A percentile compares a stretch with the other conserved stretches of the same genome.
Evolutionary conservation across 2,113 vertebrate genomes (phyloP).

Genomic region (Podocnemis expansa): DNA sequence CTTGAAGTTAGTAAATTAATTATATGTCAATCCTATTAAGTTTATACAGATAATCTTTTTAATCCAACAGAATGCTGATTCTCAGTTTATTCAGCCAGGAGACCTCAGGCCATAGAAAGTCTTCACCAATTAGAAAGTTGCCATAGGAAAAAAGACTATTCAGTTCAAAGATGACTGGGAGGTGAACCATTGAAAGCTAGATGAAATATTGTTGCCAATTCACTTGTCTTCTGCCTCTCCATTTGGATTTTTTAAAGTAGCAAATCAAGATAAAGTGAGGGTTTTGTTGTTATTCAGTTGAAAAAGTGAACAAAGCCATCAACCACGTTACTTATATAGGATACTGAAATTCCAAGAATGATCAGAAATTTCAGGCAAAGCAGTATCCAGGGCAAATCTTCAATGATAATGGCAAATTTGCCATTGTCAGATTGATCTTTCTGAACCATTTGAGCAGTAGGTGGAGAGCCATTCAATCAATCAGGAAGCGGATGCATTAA

Average conservation of each 20-base stretch:
- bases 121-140: constrained; percentile 1
- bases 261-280: neutral
- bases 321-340: neutral
- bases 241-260: neutral
- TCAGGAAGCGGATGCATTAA: no score
- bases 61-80: constrained; percentile 11
- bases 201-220: neutral
- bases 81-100: constrained; percentile 18
- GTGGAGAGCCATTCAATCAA: no score
- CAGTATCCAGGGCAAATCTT: neutral
- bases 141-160: neutral
- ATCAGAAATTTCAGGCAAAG: neutral
- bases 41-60: constrained; percentile 33
- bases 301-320: neutral
- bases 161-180: neutral
- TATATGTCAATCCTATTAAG: neutral
- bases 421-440: no score
- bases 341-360: neutral
- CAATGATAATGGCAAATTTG: no score
- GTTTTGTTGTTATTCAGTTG: neutral
- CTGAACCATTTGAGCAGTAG: no score
- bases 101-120: neutral
- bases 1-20: neutral
- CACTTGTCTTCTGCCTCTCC: neutral
- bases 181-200: neutral